Evolutionary conservation across 2,113 vertebrate species (phyloP).

Genomic region (Diadophis punctatus): DNA sequence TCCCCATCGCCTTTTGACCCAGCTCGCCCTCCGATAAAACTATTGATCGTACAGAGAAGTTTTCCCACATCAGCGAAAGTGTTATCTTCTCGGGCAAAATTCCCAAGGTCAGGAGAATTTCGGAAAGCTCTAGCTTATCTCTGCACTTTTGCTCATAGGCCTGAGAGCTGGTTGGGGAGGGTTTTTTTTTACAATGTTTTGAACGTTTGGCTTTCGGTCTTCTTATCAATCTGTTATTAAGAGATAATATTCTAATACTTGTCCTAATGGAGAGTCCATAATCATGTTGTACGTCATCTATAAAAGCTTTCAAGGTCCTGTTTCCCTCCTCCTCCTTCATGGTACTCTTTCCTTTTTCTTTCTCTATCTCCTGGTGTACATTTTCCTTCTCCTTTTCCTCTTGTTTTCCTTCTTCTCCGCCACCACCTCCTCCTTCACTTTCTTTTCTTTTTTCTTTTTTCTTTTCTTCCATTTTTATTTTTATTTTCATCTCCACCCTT

Average conservation of each 20-base stretch:
- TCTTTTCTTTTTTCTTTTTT: background rate
- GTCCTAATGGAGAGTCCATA: background rate
- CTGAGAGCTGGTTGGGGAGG: background rate
- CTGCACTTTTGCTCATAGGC: background rate
- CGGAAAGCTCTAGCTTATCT: background rate
- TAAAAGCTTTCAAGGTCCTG: rapidly evolving
- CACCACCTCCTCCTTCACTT: background rate
- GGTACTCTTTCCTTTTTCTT: background rate
- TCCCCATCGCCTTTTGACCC: background rate
- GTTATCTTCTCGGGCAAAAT: background rate
- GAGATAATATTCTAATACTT: background rate
- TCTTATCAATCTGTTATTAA: background rate
- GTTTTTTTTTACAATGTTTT: background rate
- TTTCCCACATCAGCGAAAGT: background rate
- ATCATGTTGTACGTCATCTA: background rate
- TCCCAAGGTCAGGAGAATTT: background rate
- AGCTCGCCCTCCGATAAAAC: background rate
- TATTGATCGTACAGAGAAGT: background rate
- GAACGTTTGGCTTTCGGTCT: background rate
- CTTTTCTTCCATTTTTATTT: background rate
- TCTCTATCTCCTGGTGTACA: background rate
- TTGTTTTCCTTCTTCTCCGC: background rate
- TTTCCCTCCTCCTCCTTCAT: background rate
- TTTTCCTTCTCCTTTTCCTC: background rate
- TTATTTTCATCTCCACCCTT: too few relatives aligned